These are phyloP conservation scores for Agrilus cyanescens DNA, from an alignment of 2,888 invertebrate genomes.

Conservation along the genomic window DNA sequence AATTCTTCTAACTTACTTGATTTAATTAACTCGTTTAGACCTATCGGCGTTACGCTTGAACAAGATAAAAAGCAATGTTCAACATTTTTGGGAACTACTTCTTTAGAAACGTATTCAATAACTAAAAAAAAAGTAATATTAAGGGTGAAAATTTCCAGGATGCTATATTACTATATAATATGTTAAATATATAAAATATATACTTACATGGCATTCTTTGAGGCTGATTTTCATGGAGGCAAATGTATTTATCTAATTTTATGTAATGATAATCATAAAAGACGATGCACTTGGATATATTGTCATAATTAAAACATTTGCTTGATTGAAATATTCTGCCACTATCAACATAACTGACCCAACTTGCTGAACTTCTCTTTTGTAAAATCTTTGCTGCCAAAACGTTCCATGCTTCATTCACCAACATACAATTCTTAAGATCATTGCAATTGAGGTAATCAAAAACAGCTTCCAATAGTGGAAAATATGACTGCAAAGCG, in stretches of 20 bases:
- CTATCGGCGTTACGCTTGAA: background rate
- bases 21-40: background rate
- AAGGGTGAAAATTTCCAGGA: too few relatives aligned
- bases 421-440: background rate
- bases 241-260: slow-evolving; percentile 1
- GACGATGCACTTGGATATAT: background rate
- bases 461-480: background rate
- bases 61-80: background rate
- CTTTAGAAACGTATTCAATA: background rate
- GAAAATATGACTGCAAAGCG: background rate
- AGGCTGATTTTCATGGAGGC: background rate
- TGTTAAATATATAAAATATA: background rate
- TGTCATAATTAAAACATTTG: background rate
- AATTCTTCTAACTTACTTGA: too few relatives aligned
- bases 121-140: too few relatives aligned
- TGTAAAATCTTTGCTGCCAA: background rate
- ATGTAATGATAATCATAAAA: background rate
- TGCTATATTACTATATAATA: too few relatives aligned
- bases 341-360: background rate
- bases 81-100: background rate
- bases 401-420: background rate
- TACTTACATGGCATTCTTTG: background rate
- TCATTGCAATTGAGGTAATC: background rate
- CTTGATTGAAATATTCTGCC: background rate
- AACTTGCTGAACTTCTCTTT: background rate